Percentiles rank a stretch among this genome's conserved stretches.
These are phyloP conservation scores for Leptinotarsa peninsularis DNA, from an alignment of 2,888 invertebrate genomes.

Conservation along the genomic window DNA sequence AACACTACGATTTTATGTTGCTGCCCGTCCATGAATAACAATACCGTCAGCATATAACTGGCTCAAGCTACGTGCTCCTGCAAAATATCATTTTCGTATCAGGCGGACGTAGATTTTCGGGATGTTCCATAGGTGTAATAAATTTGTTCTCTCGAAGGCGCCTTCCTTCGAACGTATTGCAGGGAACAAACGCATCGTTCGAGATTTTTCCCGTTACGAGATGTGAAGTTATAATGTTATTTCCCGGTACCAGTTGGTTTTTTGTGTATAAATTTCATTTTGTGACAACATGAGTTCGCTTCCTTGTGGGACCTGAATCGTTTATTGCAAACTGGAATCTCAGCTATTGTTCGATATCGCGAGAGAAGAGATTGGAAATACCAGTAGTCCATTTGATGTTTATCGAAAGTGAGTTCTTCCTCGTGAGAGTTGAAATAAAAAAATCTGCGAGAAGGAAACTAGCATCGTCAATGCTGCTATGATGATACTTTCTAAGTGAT, in stretches of 20 bases:
- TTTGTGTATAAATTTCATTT: slow-evolving; percentile 36
- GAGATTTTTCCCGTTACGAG: slow-evolving; percentile 32
- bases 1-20: slow-evolving; percentile 48
- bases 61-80: slow-evolving; percentile 47
- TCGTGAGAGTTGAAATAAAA: neutral
- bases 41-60: slow-evolving; percentile 46
- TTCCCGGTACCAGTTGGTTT: slow-evolving; percentile 28
- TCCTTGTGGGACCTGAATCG: slow-evolving; percentile 14
- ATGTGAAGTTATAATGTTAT: slow-evolving; percentile 40
- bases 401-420: neutral
- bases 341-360: slow-evolving; percentile 1
- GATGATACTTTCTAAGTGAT: neutral
- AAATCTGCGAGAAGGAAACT: neutral
- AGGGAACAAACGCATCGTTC: slow-evolving; percentile 21
- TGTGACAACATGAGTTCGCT: slow-evolving; percentile 27
- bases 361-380: slow-evolving; percentile 4
- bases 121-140: slow-evolving; percentile 39
- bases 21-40: slow-evolving; percentile 51
- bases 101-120: slow-evolving; percentile 35
- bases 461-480: no score
- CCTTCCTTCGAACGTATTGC: slow-evolving; percentile 33
- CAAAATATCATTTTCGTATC: slow-evolving; percentile 49
- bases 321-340: slow-evolving; percentile 3
- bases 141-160: slow-evolving; percentile 35
- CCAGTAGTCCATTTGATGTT: slow-evolving; percentile 9